Evolutionary conservation across 2,797 vertebrate species (phyloP), one percentile per base, ranked within the genome.

Genomic region (Gallinago stenura): DNA sequence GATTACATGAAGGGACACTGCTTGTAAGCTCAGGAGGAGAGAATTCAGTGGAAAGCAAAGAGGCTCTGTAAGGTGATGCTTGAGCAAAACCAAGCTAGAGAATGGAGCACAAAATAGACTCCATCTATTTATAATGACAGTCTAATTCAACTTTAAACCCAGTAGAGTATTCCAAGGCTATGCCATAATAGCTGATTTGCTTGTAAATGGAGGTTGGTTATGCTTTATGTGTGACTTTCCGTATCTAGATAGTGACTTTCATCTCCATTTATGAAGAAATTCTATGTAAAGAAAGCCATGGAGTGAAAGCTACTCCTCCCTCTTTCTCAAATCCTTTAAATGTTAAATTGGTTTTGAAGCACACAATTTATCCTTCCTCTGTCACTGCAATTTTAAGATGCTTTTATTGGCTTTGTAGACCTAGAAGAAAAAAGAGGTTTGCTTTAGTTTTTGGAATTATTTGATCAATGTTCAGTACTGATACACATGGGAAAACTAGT

Each of bases 181-280:
- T 69, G 64, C n/a, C 30, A 10, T 88, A 87, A 86, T 60, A 90
- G 51, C 62, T 95, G 70, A 93, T 95, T 93, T 94, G 48, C 80
- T 89, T 89, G 64, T 87, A 91, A 95, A 92, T 95, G 81, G 51
- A 70, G 50, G n/a, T 71, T 87, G 51, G 37, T 91, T 87, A 83
- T 79, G 70, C 54, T 96, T 96, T 92, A 51, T 82, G 43, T 94
- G 21, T 2, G 10, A 48, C 77, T 96, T 95, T 60, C 60, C 1
- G 8, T 60, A 80, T 87, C 46, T 76, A 72, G 66, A 66, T 48
- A 81, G 64, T 6, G 16, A 76, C 79, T 87, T 93, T 76, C 30
- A 73, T 83, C 73, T 90, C 46, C 37, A 28, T 83, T 94, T 90
- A 51, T 81, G 33, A 77, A 76, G 80, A 72, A 96, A 94, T 70